Percentiles rank a stretch among this genome's conserved stretches.
Evolutionary conservation across 2,113 vertebrate species (phyloP).

Genomic region (Sylvietta virens): DNA sequence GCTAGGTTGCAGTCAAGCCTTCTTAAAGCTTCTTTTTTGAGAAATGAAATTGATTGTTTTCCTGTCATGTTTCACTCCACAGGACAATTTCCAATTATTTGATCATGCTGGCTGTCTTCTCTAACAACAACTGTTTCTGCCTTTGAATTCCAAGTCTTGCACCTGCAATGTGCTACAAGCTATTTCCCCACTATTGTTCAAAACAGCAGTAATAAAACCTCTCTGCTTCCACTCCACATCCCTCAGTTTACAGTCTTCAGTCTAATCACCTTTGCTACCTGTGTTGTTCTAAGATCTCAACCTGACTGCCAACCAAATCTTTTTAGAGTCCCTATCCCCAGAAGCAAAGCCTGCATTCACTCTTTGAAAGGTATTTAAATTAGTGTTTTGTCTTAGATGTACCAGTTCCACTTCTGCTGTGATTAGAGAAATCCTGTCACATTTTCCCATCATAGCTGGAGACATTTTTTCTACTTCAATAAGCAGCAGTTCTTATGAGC

Average conservation of each 20-base stretch:
- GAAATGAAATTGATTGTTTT: neutral
- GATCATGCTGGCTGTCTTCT: neutral
- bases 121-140: neutral
- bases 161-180: neutral
- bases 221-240: neutral
- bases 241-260: neutral
- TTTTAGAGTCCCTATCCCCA: neutral
- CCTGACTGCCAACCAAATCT: neutral
- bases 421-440: neutral
- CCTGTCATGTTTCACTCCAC: neutral
- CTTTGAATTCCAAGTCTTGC: neutral
- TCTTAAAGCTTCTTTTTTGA: neutral
- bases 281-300: neutral
- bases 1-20: neutral
- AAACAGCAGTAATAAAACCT: neutral
- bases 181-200: neutral
- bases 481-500: neutral
- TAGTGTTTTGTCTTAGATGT: neutral
- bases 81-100: neutral
- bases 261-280: neutral
- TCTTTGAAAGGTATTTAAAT: neutral
- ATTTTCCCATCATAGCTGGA: neutral
- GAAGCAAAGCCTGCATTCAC: neutral
- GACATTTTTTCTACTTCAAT: neutral
- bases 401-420: neutral